Conservation (phyloP, 2,888 invertebrate genomes). For the Pegoplata infirma region DNA sequence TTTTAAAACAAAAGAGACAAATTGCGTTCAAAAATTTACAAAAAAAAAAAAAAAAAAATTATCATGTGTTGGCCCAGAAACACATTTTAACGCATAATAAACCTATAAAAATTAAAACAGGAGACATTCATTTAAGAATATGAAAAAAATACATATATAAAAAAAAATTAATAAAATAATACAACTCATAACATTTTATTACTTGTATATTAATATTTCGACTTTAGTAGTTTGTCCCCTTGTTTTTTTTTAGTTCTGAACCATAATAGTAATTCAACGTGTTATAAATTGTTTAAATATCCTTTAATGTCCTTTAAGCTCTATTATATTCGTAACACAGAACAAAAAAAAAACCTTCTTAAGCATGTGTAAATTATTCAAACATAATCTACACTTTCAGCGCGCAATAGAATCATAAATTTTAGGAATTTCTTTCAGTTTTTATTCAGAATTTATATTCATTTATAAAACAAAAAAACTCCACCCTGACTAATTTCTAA, state of each 20-base stretch:
- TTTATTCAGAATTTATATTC: constrained; percentile 27
- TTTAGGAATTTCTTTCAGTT: constrained; percentile 15
- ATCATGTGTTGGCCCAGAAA: constrained; percentile 60
- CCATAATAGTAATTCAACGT: neutral
- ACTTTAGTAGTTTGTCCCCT: constrained; percentile 16
- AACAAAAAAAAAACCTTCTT: constrained; percentile 40
- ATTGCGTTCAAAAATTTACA: constrained; percentile 49
- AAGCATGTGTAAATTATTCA: constrained; percentile 64
- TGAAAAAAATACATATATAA: too few species aligned
- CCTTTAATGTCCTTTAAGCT: neutral
- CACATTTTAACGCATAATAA: constrained; percentile 61
- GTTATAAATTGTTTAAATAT: constrained; percentile 5
- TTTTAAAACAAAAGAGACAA: constrained; percentile 56
- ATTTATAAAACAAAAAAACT: constrained; percentile 6
- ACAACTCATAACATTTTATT: constrained; percentile 42
- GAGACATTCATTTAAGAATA: constrained; percentile 3
- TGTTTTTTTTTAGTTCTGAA: too few species aligned
- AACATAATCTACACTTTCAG: constrained; percentile 62
- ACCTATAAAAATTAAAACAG: constrained; percentile 45
- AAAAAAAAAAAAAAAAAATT: constrained; percentile 21
- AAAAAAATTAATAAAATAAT: constrained; percentile 19
- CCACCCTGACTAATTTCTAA: constrained; percentile 44
- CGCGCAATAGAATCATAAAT: constrained; percentile 57
- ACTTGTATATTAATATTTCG: constrained; percentile 10
- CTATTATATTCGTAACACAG: too few species aligned